phyloP scores from a whole-genome alignment of 1,140 invertebrate genomes.

The Apocrypta bakeri region DNA sequence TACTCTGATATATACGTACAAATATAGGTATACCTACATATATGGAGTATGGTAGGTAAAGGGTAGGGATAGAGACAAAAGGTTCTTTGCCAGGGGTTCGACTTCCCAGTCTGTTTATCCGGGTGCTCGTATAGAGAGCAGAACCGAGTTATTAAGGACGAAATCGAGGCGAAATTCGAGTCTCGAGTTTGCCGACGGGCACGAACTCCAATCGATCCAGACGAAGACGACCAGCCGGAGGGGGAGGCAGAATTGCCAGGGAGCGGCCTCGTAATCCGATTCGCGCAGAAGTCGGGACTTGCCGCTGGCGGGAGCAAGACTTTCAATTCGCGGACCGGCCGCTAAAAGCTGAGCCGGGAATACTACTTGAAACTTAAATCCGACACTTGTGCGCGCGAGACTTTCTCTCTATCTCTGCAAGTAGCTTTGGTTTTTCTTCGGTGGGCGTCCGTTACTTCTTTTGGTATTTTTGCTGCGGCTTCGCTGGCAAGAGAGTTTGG shows the following conservation, averaged over 20 bases:
- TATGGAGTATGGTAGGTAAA: too few relatives aligned
- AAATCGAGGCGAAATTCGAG: constrained; percentile 37
- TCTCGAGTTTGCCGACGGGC: background rate
- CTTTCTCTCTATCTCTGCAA: background rate
- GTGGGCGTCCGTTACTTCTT: background rate
- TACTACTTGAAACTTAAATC: background rate
- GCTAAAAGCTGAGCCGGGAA: background rate
- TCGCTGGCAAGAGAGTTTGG: background rate
- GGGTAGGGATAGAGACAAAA: too few relatives aligned
- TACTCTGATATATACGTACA: background rate
- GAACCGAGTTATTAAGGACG: constrained; percentile 23
- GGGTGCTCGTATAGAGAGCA: background rate
- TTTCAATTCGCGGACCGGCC: constrained; percentile 23
- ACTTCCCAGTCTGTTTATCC: background rate
- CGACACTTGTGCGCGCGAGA: background rate
- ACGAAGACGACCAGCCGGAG: background rate
- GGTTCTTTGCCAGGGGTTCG: too few relatives aligned
- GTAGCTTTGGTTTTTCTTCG: background rate
- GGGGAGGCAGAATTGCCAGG: background rate
- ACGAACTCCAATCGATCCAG: background rate
- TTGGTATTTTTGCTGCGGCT: background rate
- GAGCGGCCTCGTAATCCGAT: constrained; percentile 25
- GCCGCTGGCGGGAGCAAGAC: background rate
- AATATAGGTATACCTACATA: too few relatives aligned
- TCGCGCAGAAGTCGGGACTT: constrained; percentile 11